Percentiles rank a stretch among this genome's conserved stretches.
Conservation (phyloP, 2,113 vertebrate species). For the Eudyptes chrysolophus region DNA sequence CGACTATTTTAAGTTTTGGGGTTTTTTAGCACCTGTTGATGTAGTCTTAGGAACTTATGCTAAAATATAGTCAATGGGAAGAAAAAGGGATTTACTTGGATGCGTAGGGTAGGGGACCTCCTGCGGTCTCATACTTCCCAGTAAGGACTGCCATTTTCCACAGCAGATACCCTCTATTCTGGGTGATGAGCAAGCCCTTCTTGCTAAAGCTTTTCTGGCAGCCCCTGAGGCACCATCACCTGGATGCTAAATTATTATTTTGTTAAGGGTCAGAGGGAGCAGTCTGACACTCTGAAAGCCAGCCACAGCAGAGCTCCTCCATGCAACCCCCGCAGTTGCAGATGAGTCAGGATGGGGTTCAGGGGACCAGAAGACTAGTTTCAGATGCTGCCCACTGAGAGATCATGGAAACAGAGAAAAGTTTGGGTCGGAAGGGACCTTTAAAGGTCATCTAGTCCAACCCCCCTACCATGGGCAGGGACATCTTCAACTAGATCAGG, state of each 20-base stretch:
- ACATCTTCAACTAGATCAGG: neutral
- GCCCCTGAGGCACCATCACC: neutral
- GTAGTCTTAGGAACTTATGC: neutral
- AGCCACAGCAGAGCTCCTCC: neutral
- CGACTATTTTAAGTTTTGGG: neutral
- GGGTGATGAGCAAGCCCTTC: neutral
- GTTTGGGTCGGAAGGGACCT: neutral
- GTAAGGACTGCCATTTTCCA: neutral
- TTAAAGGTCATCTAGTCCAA: neutral
- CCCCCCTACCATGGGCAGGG: neutral
- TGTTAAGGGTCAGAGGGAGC: neutral
- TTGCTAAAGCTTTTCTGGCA: neutral
- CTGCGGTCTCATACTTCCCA: neutral
- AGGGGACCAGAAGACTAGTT: neutral
- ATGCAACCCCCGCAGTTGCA: neutral
- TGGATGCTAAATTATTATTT: neutral
- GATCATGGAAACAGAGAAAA: neutral
- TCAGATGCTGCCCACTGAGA: neutral
- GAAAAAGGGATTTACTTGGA: neutral
- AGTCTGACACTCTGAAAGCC: neutral
- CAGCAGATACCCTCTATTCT: neutral
- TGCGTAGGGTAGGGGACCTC: accelerated
- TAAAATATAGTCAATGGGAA: neutral
- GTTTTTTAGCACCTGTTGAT: neutral
- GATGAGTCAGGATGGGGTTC: neutral